phyloP scores from a whole-genome alignment of 2,113 vertebrate species.

The Orthonyx spaldingii region DNA sequence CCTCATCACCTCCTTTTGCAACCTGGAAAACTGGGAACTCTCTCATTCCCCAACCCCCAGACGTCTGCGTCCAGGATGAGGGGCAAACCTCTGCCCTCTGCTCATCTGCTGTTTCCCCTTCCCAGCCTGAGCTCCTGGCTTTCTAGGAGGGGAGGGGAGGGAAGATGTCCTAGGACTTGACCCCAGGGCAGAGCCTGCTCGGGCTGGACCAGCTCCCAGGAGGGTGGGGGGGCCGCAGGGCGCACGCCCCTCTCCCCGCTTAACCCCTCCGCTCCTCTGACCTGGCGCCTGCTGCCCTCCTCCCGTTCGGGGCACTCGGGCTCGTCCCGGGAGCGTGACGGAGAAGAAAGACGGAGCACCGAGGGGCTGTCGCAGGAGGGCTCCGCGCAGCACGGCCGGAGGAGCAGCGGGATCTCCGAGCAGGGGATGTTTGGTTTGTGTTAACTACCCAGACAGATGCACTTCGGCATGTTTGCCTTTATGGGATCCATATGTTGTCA shows the following conservation, averaged over 20 bases:
- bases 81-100: background rate
- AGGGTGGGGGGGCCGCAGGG: background rate
- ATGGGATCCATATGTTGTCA: conserved; percentile 75
- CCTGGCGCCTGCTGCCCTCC: background rate
- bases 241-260: conserved; percentile 31
- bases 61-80: background rate
- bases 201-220: conserved; percentile 43
- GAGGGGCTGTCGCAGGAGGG: background rate
- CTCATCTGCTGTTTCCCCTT: background rate
- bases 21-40: background rate
- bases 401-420: conserved; percentile 30
- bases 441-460: conserved; percentile 75
- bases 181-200: conserved; percentile 63
- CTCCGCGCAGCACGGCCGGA: conserved; percentile 8
- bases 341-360: background rate
- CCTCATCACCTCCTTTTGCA: background rate
- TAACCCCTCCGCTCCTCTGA: conserved; percentile 49
- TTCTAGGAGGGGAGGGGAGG: conserved; percentile 52
- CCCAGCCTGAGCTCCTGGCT: conserved; percentile 31
- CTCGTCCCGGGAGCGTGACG: conserved; percentile 1
- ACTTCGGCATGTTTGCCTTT: conserved; percentile 74
- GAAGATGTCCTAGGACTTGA: conserved; percentile 72
- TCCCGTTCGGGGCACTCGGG: conserved; percentile 17
- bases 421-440: conserved; percentile 71
- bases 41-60: background rate